A percentile compares a stretch with the other conserved stretches of the same genome.
These are phyloP conservation scores for Actinemys pallida DNA, from an alignment of 2,113 vertebrate species.

Conservation along the genomic window DNA sequence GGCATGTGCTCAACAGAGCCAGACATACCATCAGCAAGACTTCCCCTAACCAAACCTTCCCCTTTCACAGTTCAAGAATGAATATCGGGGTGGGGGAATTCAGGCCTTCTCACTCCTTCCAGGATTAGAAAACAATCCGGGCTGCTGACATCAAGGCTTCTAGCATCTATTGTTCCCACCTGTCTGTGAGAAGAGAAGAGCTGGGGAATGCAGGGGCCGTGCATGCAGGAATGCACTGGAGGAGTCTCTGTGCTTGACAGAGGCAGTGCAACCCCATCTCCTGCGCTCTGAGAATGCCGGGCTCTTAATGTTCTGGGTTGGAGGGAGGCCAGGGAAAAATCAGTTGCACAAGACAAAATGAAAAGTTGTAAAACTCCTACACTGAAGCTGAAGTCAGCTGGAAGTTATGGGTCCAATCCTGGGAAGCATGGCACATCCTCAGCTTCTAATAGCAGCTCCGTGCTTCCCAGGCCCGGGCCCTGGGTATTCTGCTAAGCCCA, in stretches of 20 bases:
- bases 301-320: background rate
- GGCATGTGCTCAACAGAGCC: background rate
- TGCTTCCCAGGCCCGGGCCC: background rate
- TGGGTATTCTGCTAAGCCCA: background rate
- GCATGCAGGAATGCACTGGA: background rate
- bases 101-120: background rate
- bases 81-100: background rate
- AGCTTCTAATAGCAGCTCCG: background rate
- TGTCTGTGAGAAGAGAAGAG: background rate
- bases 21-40: background rate
- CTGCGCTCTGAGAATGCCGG: background rate
- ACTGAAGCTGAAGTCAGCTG: background rate
- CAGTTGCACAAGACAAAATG: background rate
- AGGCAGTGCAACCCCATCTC: background rate
- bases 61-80: background rate
- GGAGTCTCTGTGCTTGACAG: background rate
- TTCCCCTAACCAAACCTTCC: background rate
- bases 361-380: background rate
- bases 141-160: background rate
- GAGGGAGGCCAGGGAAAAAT: background rate
- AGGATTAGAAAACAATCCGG: background rate
- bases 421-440: background rate
- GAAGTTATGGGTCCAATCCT: background rate
- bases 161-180: background rate
- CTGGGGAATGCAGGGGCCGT: background rate